A percentile compares a stretch with the other conserved stretches of the same genome.
phyloP scores from a whole-genome alignment of 2,888 invertebrate genomes.

The Halictus quadricinctus region DNA sequence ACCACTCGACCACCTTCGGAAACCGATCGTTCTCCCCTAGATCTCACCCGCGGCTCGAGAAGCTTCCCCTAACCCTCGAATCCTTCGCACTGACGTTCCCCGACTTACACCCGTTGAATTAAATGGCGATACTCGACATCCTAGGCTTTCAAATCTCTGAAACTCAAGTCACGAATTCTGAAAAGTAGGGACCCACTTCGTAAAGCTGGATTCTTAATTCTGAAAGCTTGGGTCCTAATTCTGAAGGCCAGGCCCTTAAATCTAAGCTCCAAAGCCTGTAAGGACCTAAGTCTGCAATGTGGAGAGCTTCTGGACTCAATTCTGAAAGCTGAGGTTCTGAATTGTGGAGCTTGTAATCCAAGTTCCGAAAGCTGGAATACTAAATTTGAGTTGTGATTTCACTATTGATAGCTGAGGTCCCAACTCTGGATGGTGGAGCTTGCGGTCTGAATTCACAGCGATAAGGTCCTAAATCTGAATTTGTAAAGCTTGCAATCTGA shows the following conservation, averaged over 20 bases:
- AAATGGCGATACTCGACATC: background rate
- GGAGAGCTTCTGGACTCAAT: too few relatives aligned
- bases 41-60: background rate
- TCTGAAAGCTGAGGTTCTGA: too few relatives aligned
- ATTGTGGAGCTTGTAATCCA: too few relatives aligned
- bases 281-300: too few relatives aligned
- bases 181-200: background rate
- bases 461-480: background rate
- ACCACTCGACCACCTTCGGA: constrained; percentile 8
- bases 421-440: background rate
- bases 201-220: background rate
- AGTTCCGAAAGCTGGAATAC: too few relatives aligned
- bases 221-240: background rate
- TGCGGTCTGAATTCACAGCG: background rate
- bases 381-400: background rate
- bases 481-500: background rate
- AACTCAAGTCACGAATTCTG: too few relatives aligned
- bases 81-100: background rate
- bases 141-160: background rate
- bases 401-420: background rate
- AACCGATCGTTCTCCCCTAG: background rate
- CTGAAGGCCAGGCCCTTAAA: too few relatives aligned
- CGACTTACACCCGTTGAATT: background rate
- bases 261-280: too few relatives aligned
- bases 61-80: background rate